Base-by-base conservation (phyloP, 2,113 vertebrate species). In the Platysteira castanea region DNA sequence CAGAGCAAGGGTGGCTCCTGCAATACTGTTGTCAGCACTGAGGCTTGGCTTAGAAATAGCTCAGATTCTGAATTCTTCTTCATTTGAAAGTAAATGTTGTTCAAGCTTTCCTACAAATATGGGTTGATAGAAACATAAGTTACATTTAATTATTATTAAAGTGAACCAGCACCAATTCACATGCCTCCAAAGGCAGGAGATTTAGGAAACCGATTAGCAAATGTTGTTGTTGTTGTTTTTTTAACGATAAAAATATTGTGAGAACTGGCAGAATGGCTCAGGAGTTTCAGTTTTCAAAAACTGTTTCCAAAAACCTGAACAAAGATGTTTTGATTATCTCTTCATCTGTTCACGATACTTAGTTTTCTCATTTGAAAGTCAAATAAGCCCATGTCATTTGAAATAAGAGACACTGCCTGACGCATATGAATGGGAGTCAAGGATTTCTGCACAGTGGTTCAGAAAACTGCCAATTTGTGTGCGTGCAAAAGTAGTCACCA, bases 271-370 rank as follows among this genome's bases (percentile, higher is more conserved):
- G 81, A 92, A 87, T 7, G 5, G 70, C 75, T 96, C 87, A 94
- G 87, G 82, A 94, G 70, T 74, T 93, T 93, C 50, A 74, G 90
- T 93, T 95, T 96, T 94, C 78, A 91, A 93, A 95, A 93, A 27
- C 63, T 63, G 54, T 81, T 95, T 94, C 94, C 79, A 95, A 96
- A 96, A 96, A 93, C 95, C 87, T 96, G 93, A 87, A 96, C 90
- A 95, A 96, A 97, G 95, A 94, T 92, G 92, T 95, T 96, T 96
- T 96, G 93, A 95, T 97, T 95, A 93, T 96, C 93, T 96, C 87
- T 96, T 97, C 92, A 95, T 96, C 96, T 97, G 93, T 96, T 97
- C 92, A 86, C 2, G 50, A 90, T 96, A 93, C 79, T 96, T 95
- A 94, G 84, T 95, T 96, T 89, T 94, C 94, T 94, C 91, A 96